These are phyloP conservation scores for Orchesellides sinensis DNA, from an alignment of 2,888 invertebrate species.

Conservation along the genomic window DNA sequence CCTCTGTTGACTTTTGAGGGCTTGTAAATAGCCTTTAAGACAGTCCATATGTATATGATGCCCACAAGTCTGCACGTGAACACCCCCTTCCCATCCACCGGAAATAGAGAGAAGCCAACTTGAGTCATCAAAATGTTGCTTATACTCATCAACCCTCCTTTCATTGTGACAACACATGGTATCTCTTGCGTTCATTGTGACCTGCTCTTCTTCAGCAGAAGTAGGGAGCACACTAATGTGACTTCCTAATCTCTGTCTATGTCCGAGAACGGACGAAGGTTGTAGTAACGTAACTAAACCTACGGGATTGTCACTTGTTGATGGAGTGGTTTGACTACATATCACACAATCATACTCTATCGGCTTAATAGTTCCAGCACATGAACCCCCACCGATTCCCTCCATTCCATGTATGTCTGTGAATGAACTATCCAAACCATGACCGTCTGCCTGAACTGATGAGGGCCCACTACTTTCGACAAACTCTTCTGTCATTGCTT, in stretches of 20 bases:
- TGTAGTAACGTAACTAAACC: constrained; percentile 92
- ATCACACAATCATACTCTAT: constrained; percentile 96
- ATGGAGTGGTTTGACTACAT: constrained; percentile 93
- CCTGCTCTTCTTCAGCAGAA: constrained; percentile 82
- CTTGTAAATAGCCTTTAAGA: constrained; percentile 91
- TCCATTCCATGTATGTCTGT: constrained; percentile 76
- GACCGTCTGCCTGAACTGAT: constrained; percentile 27
- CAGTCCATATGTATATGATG: constrained; percentile 98
- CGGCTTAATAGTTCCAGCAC: constrained; percentile 76
- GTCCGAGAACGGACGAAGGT: constrained; percentile 92
- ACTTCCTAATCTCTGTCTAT: constrained; percentile 76
- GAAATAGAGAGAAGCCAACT: constrained; percentile 89
- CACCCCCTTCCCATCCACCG: constrained; percentile 93
- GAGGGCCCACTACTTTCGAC: constrained; percentile 79
- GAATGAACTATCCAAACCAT: constrained; percentile 62
- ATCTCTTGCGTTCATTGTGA: constrained; percentile 78
- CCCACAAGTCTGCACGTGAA: constrained; percentile 96
- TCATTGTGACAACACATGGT: constrained; percentile 87
- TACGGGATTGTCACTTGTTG: constrained; percentile 89
- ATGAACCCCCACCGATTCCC: constrained; percentile 75
- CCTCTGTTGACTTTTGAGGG: constrained; percentile 87
- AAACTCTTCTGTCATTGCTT: constrained; percentile 79
- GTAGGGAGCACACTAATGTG: constrained; percentile 79
- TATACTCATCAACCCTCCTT: constrained; percentile 86
- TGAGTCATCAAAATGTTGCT: constrained; percentile 86